These are phyloP conservation scores for Leucania comma DNA, from an alignment of 2,888 invertebrate species.

Conservation along the genomic window DNA sequence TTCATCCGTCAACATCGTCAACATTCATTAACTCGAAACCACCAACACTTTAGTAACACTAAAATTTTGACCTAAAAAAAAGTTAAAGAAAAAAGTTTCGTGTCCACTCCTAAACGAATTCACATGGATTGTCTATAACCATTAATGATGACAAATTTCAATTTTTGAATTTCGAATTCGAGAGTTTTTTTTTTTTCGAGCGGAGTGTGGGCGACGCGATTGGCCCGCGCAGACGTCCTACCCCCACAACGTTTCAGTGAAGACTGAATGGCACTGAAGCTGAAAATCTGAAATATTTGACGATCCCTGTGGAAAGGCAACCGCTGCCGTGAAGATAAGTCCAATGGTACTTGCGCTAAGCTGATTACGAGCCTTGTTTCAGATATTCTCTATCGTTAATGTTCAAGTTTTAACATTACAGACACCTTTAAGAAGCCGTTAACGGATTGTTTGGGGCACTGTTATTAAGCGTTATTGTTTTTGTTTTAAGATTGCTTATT, in stretches of 20 bases:
- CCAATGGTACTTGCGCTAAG: slow-evolving; percentile 79
- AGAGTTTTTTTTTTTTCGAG: slow-evolving; percentile 72
- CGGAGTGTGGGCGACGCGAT: slow-evolving; percentile 52
- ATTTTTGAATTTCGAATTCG: slow-evolving; percentile 57
- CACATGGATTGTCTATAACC: slow-evolving; percentile 20
- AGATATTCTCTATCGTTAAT: slow-evolving; percentile 65
- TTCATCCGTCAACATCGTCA: slow-evolving; percentile 76
- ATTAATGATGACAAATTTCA: background rate
- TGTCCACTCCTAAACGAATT: slow-evolving; percentile 42
- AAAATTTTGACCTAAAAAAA: slow-evolving; percentile 61
- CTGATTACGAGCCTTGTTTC: slow-evolving; percentile 77
- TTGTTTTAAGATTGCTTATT: slow-evolving; percentile 14
- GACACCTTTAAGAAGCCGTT: slow-evolving; percentile 36
- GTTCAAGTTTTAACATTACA: slow-evolving; percentile 55
- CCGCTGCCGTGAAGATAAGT: slow-evolving; percentile 76
- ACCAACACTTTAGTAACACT: slow-evolving; percentile 74
- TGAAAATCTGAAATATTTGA: slow-evolving; percentile 76
- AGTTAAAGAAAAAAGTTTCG: slow-evolving; percentile 40
- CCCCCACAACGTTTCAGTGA: slow-evolving; percentile 72
- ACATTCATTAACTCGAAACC: slow-evolving; percentile 74
- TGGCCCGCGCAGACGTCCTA: slow-evolving; percentile 70
- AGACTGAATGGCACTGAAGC: slow-evolving; percentile 76
- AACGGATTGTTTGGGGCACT: slow-evolving; percentile 24
- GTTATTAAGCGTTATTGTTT: slow-evolving; percentile 20
- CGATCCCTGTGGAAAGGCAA: slow-evolving; percentile 71